Evolutionary conservation across 2,888 invertebrate species (phyloP).

Genomic region (Calliopum simillimum): DNA sequence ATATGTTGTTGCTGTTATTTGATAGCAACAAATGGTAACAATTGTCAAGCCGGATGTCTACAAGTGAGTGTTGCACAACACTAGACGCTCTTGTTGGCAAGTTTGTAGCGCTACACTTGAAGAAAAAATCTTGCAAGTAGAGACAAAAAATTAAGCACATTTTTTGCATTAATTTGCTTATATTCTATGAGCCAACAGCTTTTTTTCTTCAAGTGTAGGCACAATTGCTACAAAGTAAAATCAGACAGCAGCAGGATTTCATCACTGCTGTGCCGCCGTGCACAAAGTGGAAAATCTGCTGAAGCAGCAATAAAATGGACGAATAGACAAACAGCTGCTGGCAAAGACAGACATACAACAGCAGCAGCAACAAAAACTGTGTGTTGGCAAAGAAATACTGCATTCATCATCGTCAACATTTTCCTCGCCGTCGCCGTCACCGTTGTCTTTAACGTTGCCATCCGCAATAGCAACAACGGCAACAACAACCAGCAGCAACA

Average conservation of each 20-base stretch:
- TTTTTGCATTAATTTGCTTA: no score
- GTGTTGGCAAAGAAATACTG: conserved; percentile 19
- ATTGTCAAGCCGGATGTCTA: conserved; percentile 56
- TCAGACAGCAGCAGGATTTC: neutral
- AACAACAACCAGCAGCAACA: conserved; percentile 25
- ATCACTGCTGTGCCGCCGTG: neutral
- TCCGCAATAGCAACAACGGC: conserved; percentile 13
- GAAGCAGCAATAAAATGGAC: conserved; percentile 27
- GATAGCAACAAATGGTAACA: conserved; percentile 55
- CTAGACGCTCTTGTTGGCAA: conserved; percentile 40
- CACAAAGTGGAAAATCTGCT: conserved; percentile 14
- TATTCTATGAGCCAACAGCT: no score
- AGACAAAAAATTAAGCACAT: no score
- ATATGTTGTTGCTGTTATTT: conserved; percentile 51
- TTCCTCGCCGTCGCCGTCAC: neutral
- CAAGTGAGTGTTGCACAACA: conserved; percentile 51
- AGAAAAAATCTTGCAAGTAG: no score
- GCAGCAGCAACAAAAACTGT: conserved; percentile 7
- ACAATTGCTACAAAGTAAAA: no score
- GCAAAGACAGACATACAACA: neutral
- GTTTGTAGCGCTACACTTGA: neutral
- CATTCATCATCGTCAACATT: conserved; percentile 19
- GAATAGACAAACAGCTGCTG: conserved; percentile 16
- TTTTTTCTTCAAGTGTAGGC: no score
- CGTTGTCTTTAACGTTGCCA: neutral